Base-by-base conservation (phyloP, 2,797 vertebrate genomes). In the Melanotaenia parkinsoni region DNA sequence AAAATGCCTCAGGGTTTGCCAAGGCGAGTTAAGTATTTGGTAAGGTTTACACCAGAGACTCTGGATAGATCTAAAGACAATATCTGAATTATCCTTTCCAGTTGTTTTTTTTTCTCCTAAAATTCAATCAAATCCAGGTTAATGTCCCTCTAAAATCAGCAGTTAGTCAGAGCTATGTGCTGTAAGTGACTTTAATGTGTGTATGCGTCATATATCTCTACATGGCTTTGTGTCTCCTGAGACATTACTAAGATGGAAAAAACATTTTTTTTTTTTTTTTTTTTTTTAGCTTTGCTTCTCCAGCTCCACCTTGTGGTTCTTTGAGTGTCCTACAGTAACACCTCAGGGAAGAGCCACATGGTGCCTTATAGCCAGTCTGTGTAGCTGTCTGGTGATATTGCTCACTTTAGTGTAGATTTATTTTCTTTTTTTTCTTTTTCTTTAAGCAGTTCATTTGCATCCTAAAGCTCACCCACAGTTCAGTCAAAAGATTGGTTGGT, bases 401-500 rank as follows among this genome's bases (percentile, higher is more conserved):
- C 70, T 84, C 67, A 77, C 82, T 82, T 60, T 63, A 63, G 58
- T 3, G 7, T n/a, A 4, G 28, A 28, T 28, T 28, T 26, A 2
- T 26, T 26, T 26, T 26, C 2, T 22, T 24, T 53, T 38, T 43
- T 16, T 22, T 51, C 45, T 59, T 72, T 54, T 61, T 47, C 57
- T 54, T 71, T 51, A 51, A 40, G 60, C 14, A 8, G 6, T 38
- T 28, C 13, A 18, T 56, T 71, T 78, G 56, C 35, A 38, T 74
- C 38, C 8, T 76, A 14, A 4, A 0, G 0, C 35, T 78, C 72
- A 61, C 75, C 81, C 82, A 58, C 79, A 89, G 72, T 67, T 0
- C 35, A 73, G 84, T 88, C 92, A 79, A 73, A 83, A 92, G 80
- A 86, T 92, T 93, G 94, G 95, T 91, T 94, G 95, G 96, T 97